Evolutionary conservation across 2,888 invertebrate genomes (phyloP), one percentile per base, ranked within the genome.

Genomic region (Parasteatoda lunata): DNA sequence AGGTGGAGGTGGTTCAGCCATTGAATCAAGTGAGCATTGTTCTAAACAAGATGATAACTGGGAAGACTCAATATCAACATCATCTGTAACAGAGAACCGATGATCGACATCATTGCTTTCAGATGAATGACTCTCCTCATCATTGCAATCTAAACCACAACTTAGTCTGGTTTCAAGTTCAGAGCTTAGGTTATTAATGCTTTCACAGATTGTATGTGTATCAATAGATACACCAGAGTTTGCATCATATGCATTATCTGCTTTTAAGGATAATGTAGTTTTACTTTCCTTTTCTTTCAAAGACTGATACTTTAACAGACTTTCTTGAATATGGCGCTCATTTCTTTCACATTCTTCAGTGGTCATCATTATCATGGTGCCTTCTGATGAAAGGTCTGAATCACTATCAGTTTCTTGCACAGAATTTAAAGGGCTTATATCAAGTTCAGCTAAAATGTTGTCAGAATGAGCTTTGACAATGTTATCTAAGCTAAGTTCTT

Each of bases 281-380:
- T 69, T 54, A 47, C 30, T n/a, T 8, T 45, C 15, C 66, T 68
- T 81, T 51, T 86, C 81, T 69, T 87, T 87, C 48, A 75, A 15
- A 13, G 75, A 79, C 45, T 88, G 76, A 69, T 77, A 88, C 47
- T 77, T 64, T 47, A 73, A 9, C 5, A 88, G 68, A 68, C 88
- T 88, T 80, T 84, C 84, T 13, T 68, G 66, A 51, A 90, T 89
- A 9, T 88, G 87, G 49, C 89, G 84, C 71, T 90, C 89, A 76
- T 90, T 90, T 68, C 89, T 84, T 66, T 84, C 76, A 51, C 89
- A 89, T 84, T 90, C 90, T 77, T 90, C 90, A 0, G 87, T 76
- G 3, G 90, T 90, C 90, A 90, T 90, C 87, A 90, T 88, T 13
- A 90, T 90, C 83, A 90, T 89, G 4, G 90, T 90, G 68, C 89